Percentiles rank a stretch among this genome's conserved stretches.
phyloP scores from a whole-genome alignment of 2,888 invertebrate genomes.

The Scaptodrosophila latifasciaeformis region DNA sequence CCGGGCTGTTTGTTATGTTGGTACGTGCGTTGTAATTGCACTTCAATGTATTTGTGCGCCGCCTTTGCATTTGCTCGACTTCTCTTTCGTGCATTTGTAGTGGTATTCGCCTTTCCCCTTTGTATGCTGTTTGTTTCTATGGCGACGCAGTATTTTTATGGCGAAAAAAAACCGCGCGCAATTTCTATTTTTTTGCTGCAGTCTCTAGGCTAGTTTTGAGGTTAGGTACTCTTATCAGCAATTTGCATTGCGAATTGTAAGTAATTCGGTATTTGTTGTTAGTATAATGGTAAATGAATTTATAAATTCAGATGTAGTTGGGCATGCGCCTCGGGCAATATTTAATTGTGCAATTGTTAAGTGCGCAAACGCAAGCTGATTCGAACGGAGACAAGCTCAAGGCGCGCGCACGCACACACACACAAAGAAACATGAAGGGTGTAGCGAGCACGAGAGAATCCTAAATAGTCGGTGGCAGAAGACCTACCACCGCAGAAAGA shows the following conservation, averaged over 20 bases:
- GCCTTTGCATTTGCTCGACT: slow-evolving; percentile 27
- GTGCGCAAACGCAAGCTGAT: neutral
- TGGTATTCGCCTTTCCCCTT: slow-evolving; percentile 20
- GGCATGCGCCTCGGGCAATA: neutral
- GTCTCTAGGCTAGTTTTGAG: slow-evolving; percentile 43
- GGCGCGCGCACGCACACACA: neutral
- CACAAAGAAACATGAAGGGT: neutral
- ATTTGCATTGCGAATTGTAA: neutral
- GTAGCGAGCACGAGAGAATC: neutral
- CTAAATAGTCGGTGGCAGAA: neutral
- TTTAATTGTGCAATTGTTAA: neutral
- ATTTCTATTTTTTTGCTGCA: slow-evolving; percentile 18
- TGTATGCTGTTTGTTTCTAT: slow-evolving; percentile 20
- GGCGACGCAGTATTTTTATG: too few relatives aligned
- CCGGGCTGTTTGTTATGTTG: slow-evolving; percentile 13
- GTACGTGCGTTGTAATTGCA: slow-evolving; percentile 31
- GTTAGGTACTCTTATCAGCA: slow-evolving; percentile 8
- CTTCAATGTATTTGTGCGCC: slow-evolving; percentile 23
- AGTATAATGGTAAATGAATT: neutral
- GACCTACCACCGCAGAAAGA: neutral
- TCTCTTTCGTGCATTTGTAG: slow-evolving; percentile 19
- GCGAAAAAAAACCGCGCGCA: slow-evolving; percentile 31
- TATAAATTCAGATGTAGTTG: neutral
- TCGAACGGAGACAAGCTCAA: neutral
- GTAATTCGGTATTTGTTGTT: neutral